phyloP scores from a whole-genome alignment of 2,888 invertebrate genomes.

The Pegoplata infirma region DNA sequence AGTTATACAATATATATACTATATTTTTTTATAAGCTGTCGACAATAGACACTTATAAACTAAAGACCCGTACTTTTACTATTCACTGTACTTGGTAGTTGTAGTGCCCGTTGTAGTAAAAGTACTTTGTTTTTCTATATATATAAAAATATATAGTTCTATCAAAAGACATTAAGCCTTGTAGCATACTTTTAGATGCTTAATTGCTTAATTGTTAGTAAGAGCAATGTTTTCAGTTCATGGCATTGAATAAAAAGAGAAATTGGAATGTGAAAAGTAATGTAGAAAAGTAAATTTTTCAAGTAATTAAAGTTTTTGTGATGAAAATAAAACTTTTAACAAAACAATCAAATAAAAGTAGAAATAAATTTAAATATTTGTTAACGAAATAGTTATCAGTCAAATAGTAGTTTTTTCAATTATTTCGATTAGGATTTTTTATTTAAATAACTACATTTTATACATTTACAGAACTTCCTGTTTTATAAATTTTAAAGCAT shows the following conservation, averaged over 20 bases:
- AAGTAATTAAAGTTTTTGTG: conserved; percentile 37
- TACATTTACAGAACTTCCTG: too few relatives aligned
- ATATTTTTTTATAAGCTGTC: conserved; percentile 33
- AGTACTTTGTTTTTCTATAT: conserved; percentile 29
- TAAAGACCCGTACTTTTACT: conserved; percentile 45
- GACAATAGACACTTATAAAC: conserved; percentile 57
- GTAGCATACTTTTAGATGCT: conserved; percentile 50
- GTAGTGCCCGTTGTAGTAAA: neutral
- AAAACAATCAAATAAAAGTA: conserved; percentile 10
- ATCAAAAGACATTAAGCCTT: conserved; percentile 31
- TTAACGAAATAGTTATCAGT: too few relatives aligned
- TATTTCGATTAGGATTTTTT: too few relatives aligned
- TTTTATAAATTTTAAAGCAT: too few relatives aligned
- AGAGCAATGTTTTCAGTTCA: conserved; percentile 61
- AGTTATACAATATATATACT: conserved; percentile 19
- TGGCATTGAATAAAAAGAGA: conserved; percentile 40
- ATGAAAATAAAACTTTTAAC: conserved; percentile 15
- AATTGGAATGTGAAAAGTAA: neutral
- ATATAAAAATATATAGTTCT: conserved; percentile 6
- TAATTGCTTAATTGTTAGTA: conserved; percentile 62
- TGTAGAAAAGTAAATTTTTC: conserved; percentile 45
- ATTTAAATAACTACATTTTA: too few relatives aligned
- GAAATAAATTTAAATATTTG: conserved; percentile 2
- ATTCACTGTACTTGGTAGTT: neutral
- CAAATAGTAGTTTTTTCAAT: too few relatives aligned